phyloP scores from a whole-genome alignment of 2,113 vertebrate species.

The Corythoichthys haematopterus region DNA sequence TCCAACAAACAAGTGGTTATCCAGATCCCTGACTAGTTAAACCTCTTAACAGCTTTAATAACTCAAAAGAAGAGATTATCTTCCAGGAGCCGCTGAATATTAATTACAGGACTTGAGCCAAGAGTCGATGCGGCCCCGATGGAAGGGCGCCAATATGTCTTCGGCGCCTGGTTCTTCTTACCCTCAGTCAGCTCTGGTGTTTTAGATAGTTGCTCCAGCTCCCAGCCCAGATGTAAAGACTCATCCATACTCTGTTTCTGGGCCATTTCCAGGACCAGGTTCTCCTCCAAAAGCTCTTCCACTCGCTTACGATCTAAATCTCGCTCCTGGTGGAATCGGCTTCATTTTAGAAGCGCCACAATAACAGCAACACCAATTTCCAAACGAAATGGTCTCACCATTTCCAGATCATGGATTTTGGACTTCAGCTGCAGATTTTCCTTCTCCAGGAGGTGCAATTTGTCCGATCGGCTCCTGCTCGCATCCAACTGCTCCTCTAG shows the following conservation, averaged over 20 bases:
- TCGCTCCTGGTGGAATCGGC: conserved; percentile 75
- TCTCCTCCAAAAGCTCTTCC: conserved; percentile 96
- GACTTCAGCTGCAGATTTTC: conserved; percentile 94
- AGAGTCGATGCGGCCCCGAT: conserved; percentile 28
- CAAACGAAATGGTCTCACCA: conserved; percentile 67
- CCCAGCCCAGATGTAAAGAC: conserved; percentile 96
- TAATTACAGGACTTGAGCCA: conserved; percentile 57
- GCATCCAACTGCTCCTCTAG: conserved; percentile 92
- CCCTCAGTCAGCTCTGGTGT: conserved; percentile 88
- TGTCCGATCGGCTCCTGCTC: conserved; percentile 87
- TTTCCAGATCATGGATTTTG: conserved; percentile 94
- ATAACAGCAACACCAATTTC: not conserved
- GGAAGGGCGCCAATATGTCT: conserved; percentile 29
- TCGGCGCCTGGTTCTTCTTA: conserved; percentile 60
- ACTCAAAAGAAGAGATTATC: conserved; percentile 56
- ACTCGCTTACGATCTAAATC: conserved; percentile 96
- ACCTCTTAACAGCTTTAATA: conserved; percentile 56
- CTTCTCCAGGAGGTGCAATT: conserved; percentile 93
- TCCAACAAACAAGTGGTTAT: conserved; percentile 51
- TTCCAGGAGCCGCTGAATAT: conserved; percentile 52
- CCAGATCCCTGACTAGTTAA: conserved; percentile 55
- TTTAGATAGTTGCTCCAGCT: conserved; percentile 93
- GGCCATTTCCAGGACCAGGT: conserved; percentile 93
- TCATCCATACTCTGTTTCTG: conserved; percentile 99
- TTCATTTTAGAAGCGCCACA: not conserved